These are phyloP conservation scores for Tringa solitaria DNA, from an alignment of 2,113 vertebrate species.

Conservation along the genomic window DNA sequence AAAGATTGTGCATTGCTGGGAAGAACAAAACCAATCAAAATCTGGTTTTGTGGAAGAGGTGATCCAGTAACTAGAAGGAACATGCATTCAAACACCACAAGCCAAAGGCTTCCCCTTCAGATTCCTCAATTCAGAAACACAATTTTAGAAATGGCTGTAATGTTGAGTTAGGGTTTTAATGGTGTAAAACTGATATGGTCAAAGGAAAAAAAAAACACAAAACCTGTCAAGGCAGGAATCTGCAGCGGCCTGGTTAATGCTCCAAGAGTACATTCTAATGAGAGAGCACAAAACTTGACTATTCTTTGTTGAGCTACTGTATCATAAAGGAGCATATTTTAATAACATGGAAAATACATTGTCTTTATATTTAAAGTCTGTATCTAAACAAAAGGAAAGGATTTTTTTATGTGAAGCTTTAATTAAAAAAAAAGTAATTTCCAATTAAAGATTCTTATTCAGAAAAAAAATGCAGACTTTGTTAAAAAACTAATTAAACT, in stretches of 20 bases:
- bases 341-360: not conserved
- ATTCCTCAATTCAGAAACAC: not conserved
- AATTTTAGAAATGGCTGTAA: not conserved
- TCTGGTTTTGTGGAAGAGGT: not conserved
- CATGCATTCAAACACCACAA: not conserved
- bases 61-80: not conserved
- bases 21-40: not conserved
- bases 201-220: not conserved
- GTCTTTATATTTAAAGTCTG: not conserved
- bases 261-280: not conserved
- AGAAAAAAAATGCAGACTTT: not conserved
- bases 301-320: not conserved
- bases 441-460: not conserved
- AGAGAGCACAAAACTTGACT: not conserved
- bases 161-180: not conserved
- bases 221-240: not conserved
- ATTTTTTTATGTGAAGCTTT: not conserved
- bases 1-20: not conserved
- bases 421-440: not conserved
- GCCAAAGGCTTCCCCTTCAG: not conserved
- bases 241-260: not conserved
- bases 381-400: not conserved
- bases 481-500: not conserved
- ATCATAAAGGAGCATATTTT: not conserved
- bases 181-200: not conserved